Conservation (phyloP, 53 echinoderm and acorn worm genomes). For the Apostichopus leukothele region DNA sequence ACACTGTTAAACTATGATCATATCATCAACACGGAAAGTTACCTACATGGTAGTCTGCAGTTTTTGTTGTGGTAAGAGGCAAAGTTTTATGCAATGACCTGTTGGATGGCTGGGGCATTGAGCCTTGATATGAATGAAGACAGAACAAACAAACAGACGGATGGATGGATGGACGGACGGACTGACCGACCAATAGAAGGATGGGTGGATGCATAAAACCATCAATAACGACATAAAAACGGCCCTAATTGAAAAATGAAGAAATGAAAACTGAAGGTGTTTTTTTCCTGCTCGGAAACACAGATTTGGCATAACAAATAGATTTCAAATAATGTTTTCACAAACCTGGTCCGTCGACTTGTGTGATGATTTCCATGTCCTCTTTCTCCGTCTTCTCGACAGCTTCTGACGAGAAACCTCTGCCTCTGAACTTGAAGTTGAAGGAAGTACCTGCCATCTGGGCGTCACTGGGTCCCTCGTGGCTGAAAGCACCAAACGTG, state of each 20-base stretch:
- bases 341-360: constrained; percentile 90
- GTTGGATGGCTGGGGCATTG: too few species aligned
- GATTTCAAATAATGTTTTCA: background rate
- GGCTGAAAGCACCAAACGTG: constrained; percentile 70
- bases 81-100: too few species aligned
- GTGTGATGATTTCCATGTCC: constrained; percentile 75
- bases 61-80: too few species aligned
- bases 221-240: too few species aligned
- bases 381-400: constrained; percentile 60
- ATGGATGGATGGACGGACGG: too few species aligned
- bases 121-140: background rate
- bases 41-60: too few species aligned
- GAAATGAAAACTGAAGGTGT: too few species aligned
- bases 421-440: constrained; percentile 62
- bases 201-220: too few species aligned
- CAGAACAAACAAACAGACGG: background rate
- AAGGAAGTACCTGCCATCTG: constrained; percentile 77
- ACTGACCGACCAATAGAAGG: too few species aligned
- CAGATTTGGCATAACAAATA: background rate
- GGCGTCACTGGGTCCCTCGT: constrained; percentile 83
- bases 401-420: constrained; percentile 70
- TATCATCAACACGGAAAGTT: too few species aligned
- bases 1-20: too few species aligned
- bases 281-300: background rate
- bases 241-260: too few species aligned